phyloP scores from a whole-genome alignment of 2,113 vertebrate genomes.

The Lontra canadensis region DNA sequence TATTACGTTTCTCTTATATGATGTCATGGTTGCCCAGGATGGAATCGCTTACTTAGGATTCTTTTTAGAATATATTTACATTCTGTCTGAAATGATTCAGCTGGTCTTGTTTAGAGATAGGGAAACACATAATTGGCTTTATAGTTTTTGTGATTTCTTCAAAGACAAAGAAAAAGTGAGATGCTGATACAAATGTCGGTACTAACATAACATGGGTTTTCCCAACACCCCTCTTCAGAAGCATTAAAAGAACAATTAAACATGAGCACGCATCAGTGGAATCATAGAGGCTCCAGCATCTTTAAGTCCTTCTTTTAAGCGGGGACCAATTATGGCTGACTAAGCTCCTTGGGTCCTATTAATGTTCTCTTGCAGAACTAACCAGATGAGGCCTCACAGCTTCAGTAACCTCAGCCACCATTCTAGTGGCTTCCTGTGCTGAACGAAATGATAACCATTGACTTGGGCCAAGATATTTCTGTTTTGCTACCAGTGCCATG shows the following conservation, averaged over 20 bases:
- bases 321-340: not conserved
- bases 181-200: not conserved
- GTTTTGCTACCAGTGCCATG: not conserved
- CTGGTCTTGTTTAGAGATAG: not conserved
- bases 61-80: conserved; percentile 39
- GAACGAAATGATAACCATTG: not conserved
- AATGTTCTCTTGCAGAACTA: not conserved
- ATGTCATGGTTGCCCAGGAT: not conserved
- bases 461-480: not conserved
- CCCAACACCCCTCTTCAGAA: not conserved
- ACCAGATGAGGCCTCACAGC: not conserved
- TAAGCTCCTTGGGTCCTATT: not conserved
- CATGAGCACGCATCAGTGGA: not conserved
- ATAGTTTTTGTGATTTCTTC: not conserved
- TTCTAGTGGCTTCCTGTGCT: not conserved
- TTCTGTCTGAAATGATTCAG: conserved; percentile 21
- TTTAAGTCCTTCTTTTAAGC: not conserved
- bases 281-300: not conserved
- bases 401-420: not conserved
- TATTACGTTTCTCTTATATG: conserved; percentile 30
- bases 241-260: not conserved
- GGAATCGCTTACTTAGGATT: not conserved
- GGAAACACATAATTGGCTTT: not conserved
- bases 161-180: not conserved
- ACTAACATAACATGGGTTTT: not conserved